phyloP scores from a whole-genome alignment of 2,797 vertebrate species.

The Telmatherina bonti region DNA sequence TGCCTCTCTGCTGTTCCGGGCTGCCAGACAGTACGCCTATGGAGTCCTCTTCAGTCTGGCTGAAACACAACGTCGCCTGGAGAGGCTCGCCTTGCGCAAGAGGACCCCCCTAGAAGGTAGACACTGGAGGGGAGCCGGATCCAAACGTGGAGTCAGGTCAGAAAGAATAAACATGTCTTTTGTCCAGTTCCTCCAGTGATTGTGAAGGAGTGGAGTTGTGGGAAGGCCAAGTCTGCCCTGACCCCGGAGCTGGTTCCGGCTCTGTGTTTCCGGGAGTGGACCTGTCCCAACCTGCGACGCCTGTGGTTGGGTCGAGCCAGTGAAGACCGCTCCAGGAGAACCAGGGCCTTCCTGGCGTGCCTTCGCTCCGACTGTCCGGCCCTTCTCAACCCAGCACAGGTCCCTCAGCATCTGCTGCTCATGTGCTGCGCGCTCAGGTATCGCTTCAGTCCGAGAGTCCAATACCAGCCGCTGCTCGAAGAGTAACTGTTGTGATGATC shows the following conservation, averaged over 20 bases:
- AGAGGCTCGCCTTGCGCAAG: slow-evolving; percentile 88
- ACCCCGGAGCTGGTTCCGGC: slow-evolving; percentile 92
- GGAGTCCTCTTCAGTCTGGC: slow-evolving; percentile 94
- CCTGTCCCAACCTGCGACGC: slow-evolving; percentile 91
- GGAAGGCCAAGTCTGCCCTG: slow-evolving; percentile 93
- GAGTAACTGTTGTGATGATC: not conserved
- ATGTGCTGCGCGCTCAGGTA: slow-evolving; percentile 96
- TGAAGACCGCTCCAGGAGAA: slow-evolving; percentile 92
- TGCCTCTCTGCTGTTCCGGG: slow-evolving; percentile 90
- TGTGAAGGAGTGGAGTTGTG: slow-evolving; percentile 94
- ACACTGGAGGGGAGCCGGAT: not conserved
- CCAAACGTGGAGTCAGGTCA: too few relatives aligned
- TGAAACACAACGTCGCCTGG: slow-evolving; percentile 90
- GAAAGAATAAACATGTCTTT: too few relatives aligned
- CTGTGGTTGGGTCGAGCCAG: slow-evolving; percentile 93
- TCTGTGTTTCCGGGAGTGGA: slow-evolving; percentile 93
- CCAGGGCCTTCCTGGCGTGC: slow-evolving; percentile 92
- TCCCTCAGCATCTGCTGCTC: slow-evolving; percentile 93
- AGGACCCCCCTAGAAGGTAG: slow-evolving; percentile 88
- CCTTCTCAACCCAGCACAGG: slow-evolving; percentile 92
- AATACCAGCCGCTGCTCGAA: not conserved
- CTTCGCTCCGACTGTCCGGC: slow-evolving; percentile 93
- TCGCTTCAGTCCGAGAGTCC: not conserved
- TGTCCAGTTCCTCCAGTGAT: slow-evolving; percentile 90
- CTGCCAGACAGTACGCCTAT: slow-evolving; percentile 90